phyloP scores from a whole-genome alignment of 2,797 vertebrate species.

The Benthosema pterotum region DNA sequence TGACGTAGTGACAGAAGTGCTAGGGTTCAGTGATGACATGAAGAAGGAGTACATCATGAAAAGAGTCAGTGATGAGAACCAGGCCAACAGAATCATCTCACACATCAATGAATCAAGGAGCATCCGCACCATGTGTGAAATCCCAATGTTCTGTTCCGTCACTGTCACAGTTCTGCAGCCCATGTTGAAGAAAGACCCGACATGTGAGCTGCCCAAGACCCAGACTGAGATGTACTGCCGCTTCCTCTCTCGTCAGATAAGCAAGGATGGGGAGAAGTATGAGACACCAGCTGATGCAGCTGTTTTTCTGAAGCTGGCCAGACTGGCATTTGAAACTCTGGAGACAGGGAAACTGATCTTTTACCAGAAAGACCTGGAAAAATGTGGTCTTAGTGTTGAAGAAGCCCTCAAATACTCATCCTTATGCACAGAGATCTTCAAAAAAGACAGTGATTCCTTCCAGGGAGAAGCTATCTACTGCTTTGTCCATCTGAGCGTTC shows the following conservation, averaged over 20 bases:
- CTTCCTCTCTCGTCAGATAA: background rate
- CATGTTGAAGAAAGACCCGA: background rate
- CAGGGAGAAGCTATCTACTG: constrained; percentile 18
- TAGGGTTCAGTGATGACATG: no score
- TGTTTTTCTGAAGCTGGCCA: constrained; percentile 6
- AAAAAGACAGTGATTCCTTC: constrained; percentile 6
- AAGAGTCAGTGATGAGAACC: no score
- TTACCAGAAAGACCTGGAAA: constrained; percentile 6
- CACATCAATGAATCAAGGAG: no score
- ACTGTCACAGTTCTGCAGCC: no score
- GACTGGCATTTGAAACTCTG: constrained; percentile 15
- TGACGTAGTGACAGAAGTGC: no score
- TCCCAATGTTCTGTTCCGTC: no score
- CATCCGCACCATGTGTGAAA: no score
- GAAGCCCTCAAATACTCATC: background rate
- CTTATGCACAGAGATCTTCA: constrained; percentile 17
- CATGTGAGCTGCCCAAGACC: constrained; percentile 1
- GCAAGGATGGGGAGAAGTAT: constrained; percentile 1
- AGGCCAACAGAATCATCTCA: no score
- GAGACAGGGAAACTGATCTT: constrained; percentile 13
- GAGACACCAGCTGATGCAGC: background rate
- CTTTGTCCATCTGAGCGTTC: no score
- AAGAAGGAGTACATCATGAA: no score
- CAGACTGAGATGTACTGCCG: constrained; percentile 20
- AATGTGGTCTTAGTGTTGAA: constrained; percentile 1